Evolutionary conservation across 2,113 vertebrate species (phyloP).

Genomic region (Nannospalax galili): DNA sequence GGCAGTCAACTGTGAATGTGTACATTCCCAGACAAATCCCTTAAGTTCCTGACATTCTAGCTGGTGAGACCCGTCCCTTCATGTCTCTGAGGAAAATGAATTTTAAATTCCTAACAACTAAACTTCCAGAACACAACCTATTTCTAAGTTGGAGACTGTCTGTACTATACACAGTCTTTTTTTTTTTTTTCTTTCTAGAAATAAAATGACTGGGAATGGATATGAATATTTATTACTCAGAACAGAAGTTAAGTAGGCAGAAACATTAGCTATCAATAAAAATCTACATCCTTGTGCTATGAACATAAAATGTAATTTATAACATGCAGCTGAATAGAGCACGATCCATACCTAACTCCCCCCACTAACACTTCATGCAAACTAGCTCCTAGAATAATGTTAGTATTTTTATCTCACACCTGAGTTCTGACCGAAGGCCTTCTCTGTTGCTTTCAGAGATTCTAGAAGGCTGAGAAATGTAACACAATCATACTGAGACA

Average conservation of each 20-base stretch:
- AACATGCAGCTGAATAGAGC: constrained; percentile 14
- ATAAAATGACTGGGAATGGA: constrained; percentile 68
- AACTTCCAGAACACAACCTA: constrained; percentile 60
- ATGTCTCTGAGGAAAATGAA: constrained; percentile 37
- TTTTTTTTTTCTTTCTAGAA: constrained; percentile 63
- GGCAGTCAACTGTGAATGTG: neutral
- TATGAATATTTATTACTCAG: constrained; percentile 80
- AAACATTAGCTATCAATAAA: constrained; percentile 84
- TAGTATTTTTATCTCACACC: constrained; percentile 85
- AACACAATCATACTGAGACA: constrained; percentile 98
- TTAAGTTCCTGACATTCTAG: neutral
- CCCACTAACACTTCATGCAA: constrained; percentile 57
- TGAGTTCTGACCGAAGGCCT: constrained; percentile 96
- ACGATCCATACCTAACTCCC: neutral
- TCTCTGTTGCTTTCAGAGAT: constrained; percentile 95
- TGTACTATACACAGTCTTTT: constrained; percentile 63
- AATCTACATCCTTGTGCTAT: constrained; percentile 78
- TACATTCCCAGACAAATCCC: neutral
- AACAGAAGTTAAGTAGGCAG: constrained; percentile 85
- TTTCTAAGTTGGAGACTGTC: constrained; percentile 64
- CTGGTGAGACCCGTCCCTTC: neutral
- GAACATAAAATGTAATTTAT: constrained; percentile 76
- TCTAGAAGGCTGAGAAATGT: constrained; percentile 98
- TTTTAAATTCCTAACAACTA: constrained; percentile 62
- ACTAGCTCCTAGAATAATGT: constrained; percentile 37